Evolutionary conservation across 2,113 vertebrate species (phyloP), one percentile per base, ranked within the genome.

Genomic region (Podarcis cretensis): DNA sequence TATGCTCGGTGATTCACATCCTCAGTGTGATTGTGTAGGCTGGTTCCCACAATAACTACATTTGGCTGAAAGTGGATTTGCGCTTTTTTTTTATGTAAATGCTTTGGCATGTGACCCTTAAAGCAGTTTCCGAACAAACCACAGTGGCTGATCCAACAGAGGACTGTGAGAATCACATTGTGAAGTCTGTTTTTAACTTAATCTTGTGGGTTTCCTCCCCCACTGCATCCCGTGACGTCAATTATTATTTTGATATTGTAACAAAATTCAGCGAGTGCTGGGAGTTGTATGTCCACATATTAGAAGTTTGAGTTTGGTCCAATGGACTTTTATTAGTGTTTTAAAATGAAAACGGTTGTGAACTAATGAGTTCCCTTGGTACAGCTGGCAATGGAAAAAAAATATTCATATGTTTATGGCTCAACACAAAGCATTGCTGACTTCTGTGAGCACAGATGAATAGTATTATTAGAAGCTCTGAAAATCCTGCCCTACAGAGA

Each of bases 141-240:
- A 48, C 25, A 79, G 27, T 32, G 43, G 43, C 30, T 71, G 21
- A 35, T 69, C 65, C 76, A 68, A 20, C 10, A 20, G 57, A 86
- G 40, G 37, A 78, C 8, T 68, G 37, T 78, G 27, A 78, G 74
- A 48, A 78, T 86, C 14, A 66, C 89, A 27, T 84, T 89, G 25
- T 66, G 35, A 66, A 18, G 37, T 78, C 16, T 68, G 37, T 86
- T 68, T 78, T 66, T 40, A 40, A 77, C 85, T 86, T 86, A 66
- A 23, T 78, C n/a, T 48, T 68, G 54, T 86, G 90, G 71, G 76
- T 91, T 87, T n/a, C n/a, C 32, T 89, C 65, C 91, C 86, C 90
- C n/a, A 3, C 1, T 14, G 13, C 32, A 74, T 14, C 16, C 89
- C 20, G 35, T 75, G 25, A 79, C 85, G 88, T 66, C 75, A 81